These are phyloP conservation scores for Agapornis roseicollis DNA, from an alignment of 2,113 vertebrate species.

Conservation along the genomic window DNA sequence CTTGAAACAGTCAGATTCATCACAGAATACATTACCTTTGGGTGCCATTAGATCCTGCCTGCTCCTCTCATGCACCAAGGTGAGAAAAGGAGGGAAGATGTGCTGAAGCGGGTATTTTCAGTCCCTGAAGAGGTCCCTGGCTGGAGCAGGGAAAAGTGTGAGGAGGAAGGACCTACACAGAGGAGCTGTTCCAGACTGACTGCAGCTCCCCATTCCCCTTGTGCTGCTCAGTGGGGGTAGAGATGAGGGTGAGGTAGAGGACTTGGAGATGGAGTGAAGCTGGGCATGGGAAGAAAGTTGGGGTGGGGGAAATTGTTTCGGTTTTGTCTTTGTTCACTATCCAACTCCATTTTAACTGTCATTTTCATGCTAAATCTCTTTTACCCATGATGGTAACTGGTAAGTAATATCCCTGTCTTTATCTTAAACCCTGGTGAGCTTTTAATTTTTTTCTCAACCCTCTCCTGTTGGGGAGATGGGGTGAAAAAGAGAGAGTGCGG, in stretches of 20 bases:
- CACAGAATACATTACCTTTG: not conserved
- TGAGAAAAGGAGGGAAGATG: not conserved
- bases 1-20: not conserved
- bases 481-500: not conserved
- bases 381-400: not conserved
- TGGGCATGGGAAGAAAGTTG: not conserved
- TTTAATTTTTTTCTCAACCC: not conserved
- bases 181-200: not conserved
- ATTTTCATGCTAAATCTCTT: not conserved
- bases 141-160: not conserved
- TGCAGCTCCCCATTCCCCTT: not conserved
- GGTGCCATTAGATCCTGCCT: not conserved
- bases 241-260: not conserved
- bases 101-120: not conserved
- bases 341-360: not conserved
- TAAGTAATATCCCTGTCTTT: not conserved
- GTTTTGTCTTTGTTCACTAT: not conserved
- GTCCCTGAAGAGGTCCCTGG: rapidly evolving
- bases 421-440: not conserved
- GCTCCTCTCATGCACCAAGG: not conserved
- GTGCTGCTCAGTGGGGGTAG: not conserved
- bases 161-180: not conserved
- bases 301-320: rapidly evolving
- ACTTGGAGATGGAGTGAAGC: rapidly evolving
- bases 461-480: not conserved